Evolutionary conservation across 2,888 invertebrate genomes (phyloP), one percentile per base, ranked within the genome.

Genomic region (Dinocampus coccinellae): DNA sequence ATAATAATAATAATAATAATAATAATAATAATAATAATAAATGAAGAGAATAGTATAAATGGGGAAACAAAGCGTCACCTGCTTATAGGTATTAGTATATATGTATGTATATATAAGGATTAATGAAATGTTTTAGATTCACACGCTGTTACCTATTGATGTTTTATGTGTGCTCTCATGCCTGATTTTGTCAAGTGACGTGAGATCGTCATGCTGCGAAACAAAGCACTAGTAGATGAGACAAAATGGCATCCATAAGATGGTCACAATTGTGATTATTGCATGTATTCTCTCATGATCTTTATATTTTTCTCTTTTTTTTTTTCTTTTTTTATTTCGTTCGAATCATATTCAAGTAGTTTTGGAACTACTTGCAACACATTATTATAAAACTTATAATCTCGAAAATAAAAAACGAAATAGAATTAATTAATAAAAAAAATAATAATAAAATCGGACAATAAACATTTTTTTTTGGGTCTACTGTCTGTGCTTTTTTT

Each of bases 1-100:
- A 29, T 3, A 7, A 7, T 4, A 29, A 29, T 4, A 7, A 29
- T 4, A 7, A 29, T 4, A 29, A 29, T 4, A 29, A 29, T 29
- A 7, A 29, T 4, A 4, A 29, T 29, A 29, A 4, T 4, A 29
- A 29, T 29, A 29, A 29, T 4, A 29, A 29, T 22, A 60, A 60
- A 60, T 29, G n/a, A 29, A 16, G 29, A 47, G 16, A 47, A 47
- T 47, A 47, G 16, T 47, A 22, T 29, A 34, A 61, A 61, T 61
- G 62, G 53, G 53, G 66, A 52, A 66, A 71, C 64, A 70, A 62
- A 71, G 62, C 60, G 66, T 66, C 61, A 58, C 33, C 34, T 58
- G 58, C 33, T 2, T 58, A 33, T 29, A 16, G 26, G 26, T 24
- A 29, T 57, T 11, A n/a, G 16, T 47, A 36, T 42, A 47, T 26